Conservation (phyloP, 2,888 invertebrate species). For the Boloria euphrosyne region DNA sequence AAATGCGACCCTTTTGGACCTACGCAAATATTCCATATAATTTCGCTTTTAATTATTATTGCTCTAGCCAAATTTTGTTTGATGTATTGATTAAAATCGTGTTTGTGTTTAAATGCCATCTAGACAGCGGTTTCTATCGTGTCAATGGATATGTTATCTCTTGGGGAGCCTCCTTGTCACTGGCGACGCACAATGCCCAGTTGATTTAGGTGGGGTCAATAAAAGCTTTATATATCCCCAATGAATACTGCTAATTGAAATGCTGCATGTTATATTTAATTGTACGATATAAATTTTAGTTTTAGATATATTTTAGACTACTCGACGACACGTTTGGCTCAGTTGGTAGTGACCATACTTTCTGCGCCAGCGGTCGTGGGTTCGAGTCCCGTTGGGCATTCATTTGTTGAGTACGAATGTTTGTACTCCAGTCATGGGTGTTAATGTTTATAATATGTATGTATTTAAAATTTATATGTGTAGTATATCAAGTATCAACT, state of each 20-base stretch:
- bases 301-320: background rate
- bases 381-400: too few species aligned
- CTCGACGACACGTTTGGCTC: too few species aligned
- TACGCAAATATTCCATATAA: constrained; percentile 79
- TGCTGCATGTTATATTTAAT: constrained; percentile 19
- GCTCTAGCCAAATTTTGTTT: constrained; percentile 73
- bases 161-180: constrained; percentile 48
- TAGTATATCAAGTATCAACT: too few species aligned
- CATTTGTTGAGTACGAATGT: too few species aligned
- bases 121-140: constrained; percentile 51
- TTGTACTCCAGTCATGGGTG: too few species aligned
- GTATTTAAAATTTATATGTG: too few species aligned
- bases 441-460: too few species aligned
- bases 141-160: constrained; percentile 65
- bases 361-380: too few species aligned
- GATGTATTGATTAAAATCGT: constrained; percentile 81
- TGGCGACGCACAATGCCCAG: constrained; percentile 35
- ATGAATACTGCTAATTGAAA: constrained; percentile 38
- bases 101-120: constrained; percentile 75
- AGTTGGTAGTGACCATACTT: too few species aligned
- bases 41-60: constrained; percentile 82
- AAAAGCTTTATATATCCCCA: constrained; percentile 37
- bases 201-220: constrained; percentile 39
- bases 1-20: constrained; percentile 67
- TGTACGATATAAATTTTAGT: constrained; percentile 9